phyloP scores from a whole-genome alignment of 2,888 invertebrate species.

The Arenicola marina region DNA sequence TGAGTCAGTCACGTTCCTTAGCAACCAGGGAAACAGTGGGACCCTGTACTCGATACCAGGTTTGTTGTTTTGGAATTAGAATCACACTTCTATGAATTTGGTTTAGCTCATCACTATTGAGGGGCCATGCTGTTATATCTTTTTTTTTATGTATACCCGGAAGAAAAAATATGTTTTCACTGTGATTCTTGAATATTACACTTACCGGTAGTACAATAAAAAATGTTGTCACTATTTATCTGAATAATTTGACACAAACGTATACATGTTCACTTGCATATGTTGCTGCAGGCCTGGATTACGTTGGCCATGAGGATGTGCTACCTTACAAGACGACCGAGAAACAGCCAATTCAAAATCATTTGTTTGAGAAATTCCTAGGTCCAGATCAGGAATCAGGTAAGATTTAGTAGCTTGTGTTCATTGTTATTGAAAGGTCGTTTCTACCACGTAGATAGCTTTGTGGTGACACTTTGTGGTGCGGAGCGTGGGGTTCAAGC shows the following conservation, averaged over 20 bases:
- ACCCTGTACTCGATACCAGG: conserved; percentile 91
- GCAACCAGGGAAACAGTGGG: conserved; percentile 92
- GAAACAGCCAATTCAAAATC: conserved; percentile 87
- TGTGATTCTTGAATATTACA: too few relatives aligned
- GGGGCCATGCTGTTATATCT: too few relatives aligned
- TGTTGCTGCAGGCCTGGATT: conserved; percentile 77
- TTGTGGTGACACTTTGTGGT: too few relatives aligned
- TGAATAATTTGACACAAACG: neutral
- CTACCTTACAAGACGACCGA: conserved; percentile 91
- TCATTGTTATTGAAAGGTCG: too few relatives aligned
- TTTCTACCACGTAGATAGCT: too few relatives aligned
- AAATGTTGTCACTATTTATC: neutral
- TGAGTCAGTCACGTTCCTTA: conserved; percentile 95
- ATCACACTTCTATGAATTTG: too few relatives aligned
- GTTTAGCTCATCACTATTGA: too few relatives aligned
- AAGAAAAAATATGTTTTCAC: too few relatives aligned
- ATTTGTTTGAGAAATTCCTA: conserved; percentile 94
- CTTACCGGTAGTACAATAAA: too few relatives aligned
- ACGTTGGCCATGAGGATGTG: conserved; percentile 97
- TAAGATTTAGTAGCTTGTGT: too few relatives aligned
- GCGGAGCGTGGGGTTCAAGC: too few relatives aligned
- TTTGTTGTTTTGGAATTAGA: conserved; percentile 26
- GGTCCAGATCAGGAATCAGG: conserved; percentile 78
- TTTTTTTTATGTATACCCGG: too few relatives aligned
- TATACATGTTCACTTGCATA: neutral